Base-by-base conservation (phyloP, 1,140 invertebrate species). In the Drosophila kanapiae region DNA sequence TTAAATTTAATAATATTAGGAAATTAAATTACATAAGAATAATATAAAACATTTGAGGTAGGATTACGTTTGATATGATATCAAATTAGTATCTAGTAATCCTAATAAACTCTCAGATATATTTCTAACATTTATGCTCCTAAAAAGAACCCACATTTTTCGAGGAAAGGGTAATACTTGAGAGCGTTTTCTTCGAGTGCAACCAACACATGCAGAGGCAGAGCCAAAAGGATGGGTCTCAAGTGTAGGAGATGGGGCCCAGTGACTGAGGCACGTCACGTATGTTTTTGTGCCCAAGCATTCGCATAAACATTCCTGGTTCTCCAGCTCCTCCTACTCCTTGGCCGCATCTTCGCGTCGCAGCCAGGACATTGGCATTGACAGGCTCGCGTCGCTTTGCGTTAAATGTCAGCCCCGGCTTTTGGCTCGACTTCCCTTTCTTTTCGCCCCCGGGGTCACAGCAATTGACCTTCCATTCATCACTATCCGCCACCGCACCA, bases 391-490 rank as follows among this genome's bases (percentile, higher is more conserved):
- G 78, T 88, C 76, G 83, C 75, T 80, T 67, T 88, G 70, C 42
- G 85, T 85, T 88, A 90, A 88, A 88, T 88, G 85, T 88, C 84
- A 88, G 67, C 67, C 37, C 37, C 43, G 42, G 63, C 70, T 43
- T 65, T 42, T 60, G 65, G 43, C 45, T 27, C 43, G 10, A 59
- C 60, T 40, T 62, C 42, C 40, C 56, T 56, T 59, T 62, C 61
- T 62, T 58, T 49, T 69, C 54, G 59, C 70, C 59, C 70, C 70
- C 59, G 65, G 81, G 85, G 74, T 90, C 85, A 90, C 64, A 81
- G 70, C 85, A 90, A 90, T 90, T 90, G 85, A 90, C 85, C 85
- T 90, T 90, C 85, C 78, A 90, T 90, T 85, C 85, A 90, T 90
- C 85, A 90, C 42, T 60, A 71, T 57, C 47, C n/a, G 18, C 33